phyloP scores from a whole-genome alignment of 1,140 invertebrate species.

The Bombyx mori region DNA sequence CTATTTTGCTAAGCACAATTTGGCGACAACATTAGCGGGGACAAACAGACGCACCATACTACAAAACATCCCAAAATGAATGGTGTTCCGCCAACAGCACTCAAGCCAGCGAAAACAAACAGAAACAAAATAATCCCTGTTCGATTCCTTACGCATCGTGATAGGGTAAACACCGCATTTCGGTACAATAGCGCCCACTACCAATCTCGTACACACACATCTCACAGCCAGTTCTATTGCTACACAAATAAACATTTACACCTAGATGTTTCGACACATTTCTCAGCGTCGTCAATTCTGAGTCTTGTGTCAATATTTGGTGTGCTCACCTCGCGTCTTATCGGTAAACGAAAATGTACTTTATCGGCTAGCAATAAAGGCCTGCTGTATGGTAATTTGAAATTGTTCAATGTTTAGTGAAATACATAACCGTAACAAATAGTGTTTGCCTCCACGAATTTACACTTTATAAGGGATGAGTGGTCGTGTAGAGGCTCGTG shows the following conservation, averaged over 20 bases:
- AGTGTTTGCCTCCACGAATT: slow-evolving; percentile 20
- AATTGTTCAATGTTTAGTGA: slow-evolving; percentile 7
- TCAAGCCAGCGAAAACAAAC: no score
- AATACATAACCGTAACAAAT: slow-evolving; percentile 20
- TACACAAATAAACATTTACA: slow-evolving; percentile 49
- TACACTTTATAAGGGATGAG: slow-evolving; percentile 12
- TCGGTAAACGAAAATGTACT: slow-evolving; percentile 7
- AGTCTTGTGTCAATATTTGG: slow-evolving; percentile 57
- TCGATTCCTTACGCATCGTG: slow-evolving; percentile 5
- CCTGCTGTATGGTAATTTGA: not conserved
- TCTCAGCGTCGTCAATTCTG: slow-evolving; percentile 43
- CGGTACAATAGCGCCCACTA: slow-evolving; percentile 13
- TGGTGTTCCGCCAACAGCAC: no score
- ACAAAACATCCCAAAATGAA: no score
- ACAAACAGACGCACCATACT: no score
- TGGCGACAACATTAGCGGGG: no score
- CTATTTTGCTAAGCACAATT: no score
- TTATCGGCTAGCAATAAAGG: not conserved
- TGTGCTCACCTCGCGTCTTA: slow-evolving; percentile 51
- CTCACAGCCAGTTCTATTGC: slow-evolving; percentile 42
- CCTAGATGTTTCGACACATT: slow-evolving; percentile 48
- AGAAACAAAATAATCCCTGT: not conserved
- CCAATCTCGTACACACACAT: slow-evolving; percentile 2
- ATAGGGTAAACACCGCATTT: slow-evolving; percentile 5
- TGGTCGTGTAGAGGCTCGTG: not conserved